Base-by-base conservation (phyloP, 2,113 vertebrate genomes). In the Eidolon helvum region DNA sequence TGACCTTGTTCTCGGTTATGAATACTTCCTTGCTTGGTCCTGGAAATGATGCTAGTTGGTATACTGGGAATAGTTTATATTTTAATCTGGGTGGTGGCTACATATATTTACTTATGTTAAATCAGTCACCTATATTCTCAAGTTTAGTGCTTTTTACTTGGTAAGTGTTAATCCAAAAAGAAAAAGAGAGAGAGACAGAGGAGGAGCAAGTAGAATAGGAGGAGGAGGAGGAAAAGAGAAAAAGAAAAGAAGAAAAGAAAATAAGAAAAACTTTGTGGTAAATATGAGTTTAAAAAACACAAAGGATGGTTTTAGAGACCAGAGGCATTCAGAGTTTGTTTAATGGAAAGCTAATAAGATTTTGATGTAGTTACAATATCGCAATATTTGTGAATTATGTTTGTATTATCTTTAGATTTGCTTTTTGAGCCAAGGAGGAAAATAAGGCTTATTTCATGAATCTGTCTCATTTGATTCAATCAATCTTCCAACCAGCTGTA, bases 401-500 rank as follows among this genome's bases (percentile, higher is more conserved):
- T 88, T 48, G 4, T 24, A 78, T 78, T 87, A 63, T 69, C 18
- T 83, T 92, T 79, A 74, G 7, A 84, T 90, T 83, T 90, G 28
- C 2, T 85, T 65, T 68, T 61, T 77, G 24, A 90, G n/a, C 16
- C 19, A 89, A 65, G 3, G 16, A 66, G 38, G 38, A 95, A 85
- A 82, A 86, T 89, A 15, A 82, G 50, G 40, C 28, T 57, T 92
- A 68, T 74, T 48, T 48, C 66, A 86, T 85, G 11, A 19, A 15
- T 22, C 4, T 96, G 35, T 86, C 63, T 66, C 59, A 35, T 93
- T 89, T 90, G 33, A 94, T 89, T 89, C 35, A 85, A 74, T 84
- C 69, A 88, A 26, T 71, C n/a, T 93, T 84, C 35, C n/a, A 24
- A 53, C 11, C 12, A 97, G 10, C n/a, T 38, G 38, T 38, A 93